These are phyloP conservation scores for Phrixothrix hirtus DNA, from an alignment of 2,888 invertebrate species.

Conservation along the genomic window DNA sequence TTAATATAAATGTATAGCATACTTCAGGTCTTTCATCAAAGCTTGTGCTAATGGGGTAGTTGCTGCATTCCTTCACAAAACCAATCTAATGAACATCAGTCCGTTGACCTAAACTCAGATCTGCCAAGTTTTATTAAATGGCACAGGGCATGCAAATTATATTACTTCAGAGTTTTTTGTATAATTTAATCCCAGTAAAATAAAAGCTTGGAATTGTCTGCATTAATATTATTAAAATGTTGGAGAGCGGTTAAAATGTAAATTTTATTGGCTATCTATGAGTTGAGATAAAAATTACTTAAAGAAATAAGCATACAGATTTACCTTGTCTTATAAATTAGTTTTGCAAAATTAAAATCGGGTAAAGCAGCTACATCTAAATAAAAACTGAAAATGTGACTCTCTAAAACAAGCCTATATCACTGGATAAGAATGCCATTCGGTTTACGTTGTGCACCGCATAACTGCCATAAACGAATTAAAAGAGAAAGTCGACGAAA, in stretches of 20 bases:
- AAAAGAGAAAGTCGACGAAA: too few species aligned
- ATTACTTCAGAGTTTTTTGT: constrained; percentile 11
- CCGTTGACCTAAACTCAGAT: constrained; percentile 17
- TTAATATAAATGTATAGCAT: constrained; percentile 15
- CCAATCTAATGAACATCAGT: constrained; percentile 20
- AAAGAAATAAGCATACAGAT: neutral
- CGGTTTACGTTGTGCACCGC: too few species aligned
- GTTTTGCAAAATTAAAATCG: neutral
- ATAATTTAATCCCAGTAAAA: constrained; percentile 19
- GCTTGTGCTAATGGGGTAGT: constrained; percentile 10
- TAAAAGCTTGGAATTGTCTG: constrained; percentile 10
- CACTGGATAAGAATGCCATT: too few species aligned
- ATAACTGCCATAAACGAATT: too few species aligned
- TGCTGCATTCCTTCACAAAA: constrained; percentile 18
- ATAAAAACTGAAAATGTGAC: neutral
- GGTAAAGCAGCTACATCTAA: neutral
- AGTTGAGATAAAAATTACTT: neutral
- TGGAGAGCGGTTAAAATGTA: constrained; percentile 10
- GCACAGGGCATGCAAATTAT: constrained; percentile 20
- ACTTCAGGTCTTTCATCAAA: constrained; percentile 13
- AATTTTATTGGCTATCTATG: constrained; percentile 6
- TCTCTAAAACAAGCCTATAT: too few species aligned
- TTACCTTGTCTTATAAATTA: neutral
- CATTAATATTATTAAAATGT: constrained; percentile 24
- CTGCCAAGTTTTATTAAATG: constrained; percentile 12